Evolutionary conservation across 37 sponge, comb jelly and placozoan genomes (phyloP), one percentile per base, ranked within the genome.

Genomic region (Beroe forskalii): DNA sequence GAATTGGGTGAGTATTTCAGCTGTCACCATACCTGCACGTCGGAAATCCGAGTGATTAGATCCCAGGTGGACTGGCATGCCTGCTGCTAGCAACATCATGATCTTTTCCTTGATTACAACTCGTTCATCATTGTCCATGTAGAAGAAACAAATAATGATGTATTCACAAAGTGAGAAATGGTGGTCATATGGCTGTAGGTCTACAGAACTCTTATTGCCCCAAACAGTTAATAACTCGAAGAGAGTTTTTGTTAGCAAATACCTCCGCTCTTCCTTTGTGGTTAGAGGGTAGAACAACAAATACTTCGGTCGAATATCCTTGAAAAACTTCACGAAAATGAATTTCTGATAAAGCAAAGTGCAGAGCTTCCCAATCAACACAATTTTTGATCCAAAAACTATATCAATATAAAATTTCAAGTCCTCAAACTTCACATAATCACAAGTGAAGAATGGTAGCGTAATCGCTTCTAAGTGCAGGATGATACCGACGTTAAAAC

Each of bases 151-250:
- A 6, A 80, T 80, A 6, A 80, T 80, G 24, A 80, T 80, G n/a
- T 32, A 44, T 25, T 80, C 86, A 44, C 55, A 44, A 23, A 80
- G 1, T 20, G 86, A 32, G 27, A 80, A 80, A 25, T 80, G 86
- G 27, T 80, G 86, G 1, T 80, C 86, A 80, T 80, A 80, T 27
- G 86, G 86, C 30, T 80, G 86, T 3, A 80, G 86, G 17, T 80
- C 86, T 4, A 80, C 86, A 1, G 86, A 80, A 38, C 86, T 80
- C 27, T 80, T 80, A 48, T 80, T 80, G 8, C 86, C 86, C 86
- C 86, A 80, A 41, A 80, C 86, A 41, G 86, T 80, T n/a, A 80
- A 37, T 30, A 80, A 27, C 86, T 80, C 86, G 27, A 80, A 80
- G n/a, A 80, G 55, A 28, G 86, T 80, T 27, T 44, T 41, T 41